Evolutionary conservation across 2,797 vertebrate genomes (phyloP).

Genomic region (Denticeps clupeoides): DNA sequence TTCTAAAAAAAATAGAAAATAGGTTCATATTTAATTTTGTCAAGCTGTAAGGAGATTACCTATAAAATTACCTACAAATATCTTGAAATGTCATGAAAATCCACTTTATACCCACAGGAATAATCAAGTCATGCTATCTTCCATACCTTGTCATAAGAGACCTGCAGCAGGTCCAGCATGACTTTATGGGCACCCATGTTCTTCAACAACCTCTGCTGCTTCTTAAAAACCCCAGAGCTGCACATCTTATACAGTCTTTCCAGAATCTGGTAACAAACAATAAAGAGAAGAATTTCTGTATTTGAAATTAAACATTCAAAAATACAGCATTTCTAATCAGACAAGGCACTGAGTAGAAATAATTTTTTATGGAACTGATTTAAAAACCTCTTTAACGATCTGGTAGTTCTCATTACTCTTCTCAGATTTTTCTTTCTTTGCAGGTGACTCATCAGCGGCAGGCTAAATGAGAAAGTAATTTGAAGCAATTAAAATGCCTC

Average conservation of each 20-base stretch:
- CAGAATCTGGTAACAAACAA: conserved; percentile 66
- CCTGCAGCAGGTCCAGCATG: conserved; percentile 94
- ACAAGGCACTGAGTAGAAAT: too few relatives aligned
- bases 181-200: conserved; percentile 98
- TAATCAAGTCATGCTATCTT: too few relatives aligned
- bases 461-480: conserved; percentile 33
- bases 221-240: conserved; percentile 82
- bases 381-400: conserved; percentile 76
- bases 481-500: not conserved
- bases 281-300: too few relatives aligned
- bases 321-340: too few relatives aligned
- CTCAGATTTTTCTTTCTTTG: conserved; percentile 59
- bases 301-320: too few relatives aligned
- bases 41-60: too few relatives aligned
- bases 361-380: too few relatives aligned
- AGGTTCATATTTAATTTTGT: too few relatives aligned
- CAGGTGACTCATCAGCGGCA: conserved; percentile 29
- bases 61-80: too few relatives aligned
- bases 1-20: conserved; percentile 48
- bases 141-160: conserved; percentile 79
- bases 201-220: conserved; percentile 89
- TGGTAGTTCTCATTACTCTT: conserved; percentile 92
- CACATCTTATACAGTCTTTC: conserved; percentile 92
- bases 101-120: too few relatives aligned
- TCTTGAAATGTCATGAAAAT: too few relatives aligned